Percentiles rank a stretch among this genome's conserved stretches.
Evolutionary conservation across 2,888 invertebrate species (phyloP).

Genomic region (Mesorhabditis sp.): DNA sequence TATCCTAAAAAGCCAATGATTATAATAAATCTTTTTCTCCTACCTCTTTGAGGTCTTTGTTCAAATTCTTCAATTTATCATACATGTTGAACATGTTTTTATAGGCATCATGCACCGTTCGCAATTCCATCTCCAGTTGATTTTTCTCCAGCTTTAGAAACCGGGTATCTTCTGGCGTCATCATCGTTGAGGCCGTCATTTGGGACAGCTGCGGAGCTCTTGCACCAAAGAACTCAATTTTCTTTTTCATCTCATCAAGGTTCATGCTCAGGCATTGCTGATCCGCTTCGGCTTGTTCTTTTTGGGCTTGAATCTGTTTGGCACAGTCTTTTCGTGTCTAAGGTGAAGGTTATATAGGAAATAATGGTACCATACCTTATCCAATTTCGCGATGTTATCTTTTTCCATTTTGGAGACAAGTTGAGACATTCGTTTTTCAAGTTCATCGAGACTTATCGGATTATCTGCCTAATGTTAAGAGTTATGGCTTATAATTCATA

Average conservation of each 20-base stretch:
- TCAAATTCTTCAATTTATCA: slow-evolving; percentile 1
- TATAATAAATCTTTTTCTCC: not conserved
- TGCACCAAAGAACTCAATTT: not conserved
- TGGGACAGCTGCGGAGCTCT: not conserved
- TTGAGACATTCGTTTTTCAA: not conserved
- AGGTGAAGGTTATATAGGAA: not conserved
- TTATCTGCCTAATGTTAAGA: not conserved
- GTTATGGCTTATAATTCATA: not conserved
- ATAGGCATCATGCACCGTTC: not conserved
- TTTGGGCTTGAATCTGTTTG: not conserved
- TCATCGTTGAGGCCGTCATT: not conserved
- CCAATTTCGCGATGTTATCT: not conserved
- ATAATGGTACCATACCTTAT: not conserved
- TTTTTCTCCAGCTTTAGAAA: not conserved
- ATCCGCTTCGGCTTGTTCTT: not conserved
- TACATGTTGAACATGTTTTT: not conserved
- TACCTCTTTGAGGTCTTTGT: slow-evolving; percentile 3
- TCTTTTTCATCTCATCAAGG: not conserved
- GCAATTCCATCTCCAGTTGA: not conserved
- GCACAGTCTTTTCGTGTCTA: not conserved
- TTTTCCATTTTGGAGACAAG: not conserved
- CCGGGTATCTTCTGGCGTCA: not conserved
- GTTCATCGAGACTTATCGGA: not conserved
- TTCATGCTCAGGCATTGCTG: not conserved
- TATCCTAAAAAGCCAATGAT: not conserved